phyloP scores from a whole-genome alignment of 64 coral and sea anemone species.

The Cladopsammia gracilis region DNA sequence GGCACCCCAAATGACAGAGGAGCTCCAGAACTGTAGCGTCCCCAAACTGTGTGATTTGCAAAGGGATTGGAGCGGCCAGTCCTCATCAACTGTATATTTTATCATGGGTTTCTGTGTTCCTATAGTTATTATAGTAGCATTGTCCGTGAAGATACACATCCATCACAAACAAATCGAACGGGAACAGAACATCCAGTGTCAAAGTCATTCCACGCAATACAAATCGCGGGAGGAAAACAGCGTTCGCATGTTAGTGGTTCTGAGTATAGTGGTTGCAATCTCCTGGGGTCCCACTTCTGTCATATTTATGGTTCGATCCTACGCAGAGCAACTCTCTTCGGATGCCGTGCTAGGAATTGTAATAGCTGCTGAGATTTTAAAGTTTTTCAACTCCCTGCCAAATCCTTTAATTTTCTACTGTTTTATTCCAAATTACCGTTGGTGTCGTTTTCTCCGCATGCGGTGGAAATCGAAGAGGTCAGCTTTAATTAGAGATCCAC shows the following conservation, averaged over 20 bases:
- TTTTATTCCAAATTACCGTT: background rate
- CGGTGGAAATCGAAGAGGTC: background rate
- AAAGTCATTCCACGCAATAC: background rate
- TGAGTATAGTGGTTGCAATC: background rate
- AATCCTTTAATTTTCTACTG: conserved; percentile 36
- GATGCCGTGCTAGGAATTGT: background rate
- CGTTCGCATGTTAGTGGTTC: background rate
- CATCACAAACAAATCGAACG: background rate
- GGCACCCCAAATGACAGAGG: background rate
- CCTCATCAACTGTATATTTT: background rate
- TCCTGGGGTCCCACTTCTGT: conserved; percentile 5
- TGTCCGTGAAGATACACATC: background rate
- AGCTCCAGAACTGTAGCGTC: background rate
- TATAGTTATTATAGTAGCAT: background rate
- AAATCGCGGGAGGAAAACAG: background rate
- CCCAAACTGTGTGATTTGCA: conserved; percentile 6
- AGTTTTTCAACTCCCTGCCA: conserved; percentile 14
- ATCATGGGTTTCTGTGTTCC: background rate
- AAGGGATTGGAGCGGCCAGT: background rate
- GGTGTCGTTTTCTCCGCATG: background rate
- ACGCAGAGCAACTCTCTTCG: background rate
- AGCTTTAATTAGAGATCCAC: background rate
- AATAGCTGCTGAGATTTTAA: background rate
- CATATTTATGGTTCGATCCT: conserved; percentile 22
- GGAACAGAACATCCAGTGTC: background rate